phyloP scores from a whole-genome alignment of 2,797 vertebrate species.

The Melanotaenia parkinsoni region DNA sequence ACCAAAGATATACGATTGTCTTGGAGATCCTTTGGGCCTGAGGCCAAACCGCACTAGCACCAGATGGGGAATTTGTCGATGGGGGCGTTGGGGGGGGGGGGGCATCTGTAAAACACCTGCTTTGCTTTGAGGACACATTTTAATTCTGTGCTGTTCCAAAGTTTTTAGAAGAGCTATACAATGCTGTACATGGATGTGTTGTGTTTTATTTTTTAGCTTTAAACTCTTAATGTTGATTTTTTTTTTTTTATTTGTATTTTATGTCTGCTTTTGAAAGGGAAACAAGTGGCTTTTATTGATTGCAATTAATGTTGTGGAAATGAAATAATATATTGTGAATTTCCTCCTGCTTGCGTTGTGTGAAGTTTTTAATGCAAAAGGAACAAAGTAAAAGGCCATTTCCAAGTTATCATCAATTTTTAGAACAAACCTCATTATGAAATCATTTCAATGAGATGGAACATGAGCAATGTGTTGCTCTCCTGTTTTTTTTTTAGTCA shows the following conservation, averaged over 20 bases:
- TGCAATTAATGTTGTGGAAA: constrained; percentile 54
- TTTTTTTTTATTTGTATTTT: constrained; percentile 39
- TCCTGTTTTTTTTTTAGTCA: constrained; percentile 16
- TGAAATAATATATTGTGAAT: constrained; percentile 80
- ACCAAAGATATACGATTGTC: constrained; percentile 63
- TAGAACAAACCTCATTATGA: neutral
- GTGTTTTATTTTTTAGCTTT: constrained; percentile 33
- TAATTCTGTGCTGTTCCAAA: constrained; percentile 25
- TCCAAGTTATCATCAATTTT: neutral
- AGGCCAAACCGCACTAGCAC: constrained; percentile 24
- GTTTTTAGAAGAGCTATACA: constrained; percentile 4
- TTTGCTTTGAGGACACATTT: constrained; percentile 50
- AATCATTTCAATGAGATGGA: constrained; percentile 47
- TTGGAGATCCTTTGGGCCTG: constrained; percentile 39
- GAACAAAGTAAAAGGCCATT: neutral
- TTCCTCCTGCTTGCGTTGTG: constrained; percentile 33
- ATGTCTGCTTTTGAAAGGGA: constrained; percentile 42
- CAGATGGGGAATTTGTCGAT: constrained; percentile 44
- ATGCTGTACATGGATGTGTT: constrained; percentile 34
- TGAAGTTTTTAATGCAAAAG: constrained; percentile 20
- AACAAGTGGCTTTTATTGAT: constrained; percentile 33
- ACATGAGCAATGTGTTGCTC: constrained; percentile 31
- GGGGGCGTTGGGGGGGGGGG: constrained; percentile 13
- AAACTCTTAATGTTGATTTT: constrained; percentile 24
- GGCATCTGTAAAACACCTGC: constrained; percentile 44